A percentile compares a stretch with the other conserved stretches of the same genome.
phyloP scores from a whole-genome alignment of 2,797 vertebrate genomes.

The Acanthis flammea region DNA sequence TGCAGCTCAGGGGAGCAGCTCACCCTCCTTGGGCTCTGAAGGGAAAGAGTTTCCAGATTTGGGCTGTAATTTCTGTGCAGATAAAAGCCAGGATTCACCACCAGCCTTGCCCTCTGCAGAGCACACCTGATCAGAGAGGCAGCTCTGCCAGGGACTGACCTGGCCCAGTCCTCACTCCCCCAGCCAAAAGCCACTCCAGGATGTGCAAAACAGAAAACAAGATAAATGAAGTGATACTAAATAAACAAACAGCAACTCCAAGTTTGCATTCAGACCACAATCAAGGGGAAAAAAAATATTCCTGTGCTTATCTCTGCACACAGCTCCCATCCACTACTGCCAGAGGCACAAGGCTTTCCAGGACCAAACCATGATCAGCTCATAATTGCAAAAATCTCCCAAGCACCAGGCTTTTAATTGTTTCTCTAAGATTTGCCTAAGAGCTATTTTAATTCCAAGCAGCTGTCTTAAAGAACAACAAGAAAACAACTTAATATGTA shows the following conservation, averaged over 20 bases:
- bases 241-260: not conserved
- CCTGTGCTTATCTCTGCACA: constrained; percentile 1
- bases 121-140: not conserved
- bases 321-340: not conserved
- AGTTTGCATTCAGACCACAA: not conserved
- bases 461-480: constrained; percentile 28
- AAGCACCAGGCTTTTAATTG: constrained; percentile 44
- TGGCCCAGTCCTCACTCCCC: not conserved
- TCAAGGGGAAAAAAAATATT: not conserved
- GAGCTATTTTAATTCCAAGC: constrained; percentile 54
- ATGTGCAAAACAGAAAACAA: not conserved
- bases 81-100: not conserved
- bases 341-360: not conserved
- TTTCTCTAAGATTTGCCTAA: constrained; percentile 25
- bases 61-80: not conserved
- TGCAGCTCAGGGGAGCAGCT: not conserved
- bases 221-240: not conserved
- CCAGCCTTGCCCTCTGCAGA: not conserved
- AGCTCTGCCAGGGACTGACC: not conserved
- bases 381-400: constrained; percentile 27
- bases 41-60: not conserved
- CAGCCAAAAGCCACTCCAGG: not conserved
- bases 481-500: constrained; percentile 20
- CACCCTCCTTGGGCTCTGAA: not conserved
- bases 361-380: not conserved